A percentile compares a stretch with the other conserved stretches of the same genome.
phyloP scores from a whole-genome alignment of 2,888 invertebrate genomes.

The Lasioglossum malachurum region DNA sequence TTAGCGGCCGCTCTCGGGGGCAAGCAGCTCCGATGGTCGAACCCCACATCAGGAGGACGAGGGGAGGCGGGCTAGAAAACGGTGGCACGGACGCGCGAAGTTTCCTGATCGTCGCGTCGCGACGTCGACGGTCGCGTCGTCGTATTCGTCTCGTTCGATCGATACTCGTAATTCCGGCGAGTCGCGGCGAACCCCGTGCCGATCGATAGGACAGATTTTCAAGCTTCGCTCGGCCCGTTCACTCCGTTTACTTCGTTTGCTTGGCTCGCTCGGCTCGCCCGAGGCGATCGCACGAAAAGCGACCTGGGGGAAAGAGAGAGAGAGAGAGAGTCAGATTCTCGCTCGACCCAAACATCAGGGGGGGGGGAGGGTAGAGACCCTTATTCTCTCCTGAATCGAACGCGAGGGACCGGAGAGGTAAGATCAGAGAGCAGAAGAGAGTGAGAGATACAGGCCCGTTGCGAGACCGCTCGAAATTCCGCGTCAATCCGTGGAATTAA shows the following conservation, averaged over 20 bases:
- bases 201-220: slow-evolving; percentile 69
- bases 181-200: slow-evolving; percentile 44
- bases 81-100: slow-evolving; percentile 37
- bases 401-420: neutral
- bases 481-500: slow-evolving; percentile 77
- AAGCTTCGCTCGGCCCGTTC: slow-evolving; percentile 44
- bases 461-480: slow-evolving; percentile 65
- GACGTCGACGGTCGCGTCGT: slow-evolving; percentile 10
- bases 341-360: neutral
- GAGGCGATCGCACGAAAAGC: slow-evolving; percentile 42
- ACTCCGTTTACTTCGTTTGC: slow-evolving; percentile 45
- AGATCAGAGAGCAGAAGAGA: neutral
- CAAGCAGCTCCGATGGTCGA: neutral
- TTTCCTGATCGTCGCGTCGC: slow-evolving; percentile 52
- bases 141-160: slow-evolving; percentile 61
- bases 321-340: slow-evolving; percentile 2
- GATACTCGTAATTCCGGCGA: slow-evolving; percentile 63
- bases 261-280: slow-evolving; percentile 34
- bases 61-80: slow-evolving; percentile 34
- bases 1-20: neutral
- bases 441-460: slow-evolving; percentile 20
- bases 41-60: neutral
- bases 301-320: neutral
- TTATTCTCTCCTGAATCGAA: neutral
- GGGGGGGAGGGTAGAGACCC: neutral